Conservation (phyloP, 1,140 invertebrate genomes). For the Hylaeus volcanicus region DNA sequence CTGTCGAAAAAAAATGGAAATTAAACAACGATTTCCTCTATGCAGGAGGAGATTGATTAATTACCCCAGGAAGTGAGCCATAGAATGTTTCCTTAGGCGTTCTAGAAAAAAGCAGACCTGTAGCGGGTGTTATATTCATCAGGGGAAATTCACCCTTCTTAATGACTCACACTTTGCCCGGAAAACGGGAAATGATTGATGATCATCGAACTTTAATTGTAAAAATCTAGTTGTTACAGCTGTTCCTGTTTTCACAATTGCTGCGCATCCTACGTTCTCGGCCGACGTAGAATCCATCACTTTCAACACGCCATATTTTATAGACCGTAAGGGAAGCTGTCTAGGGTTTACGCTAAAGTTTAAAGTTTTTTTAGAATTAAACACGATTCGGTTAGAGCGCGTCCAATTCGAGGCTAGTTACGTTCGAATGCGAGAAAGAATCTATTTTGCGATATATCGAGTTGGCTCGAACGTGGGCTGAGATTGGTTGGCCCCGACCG, state of each 20-base stretch:
- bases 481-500: slow-evolving; percentile 54
- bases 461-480: slow-evolving; percentile 41
- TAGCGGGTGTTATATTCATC: slow-evolving; percentile 45
- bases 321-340: no score
- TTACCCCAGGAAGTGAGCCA: slow-evolving; percentile 47
- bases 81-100: slow-evolving; percentile 62
- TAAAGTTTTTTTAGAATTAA: no score
- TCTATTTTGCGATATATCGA: slow-evolving; percentile 60
- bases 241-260: slow-evolving; percentile 47
- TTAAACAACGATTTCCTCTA: slow-evolving; percentile 35
- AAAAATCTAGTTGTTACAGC: slow-evolving; percentile 21
- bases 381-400: neutral
- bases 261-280: slow-evolving; percentile 1
- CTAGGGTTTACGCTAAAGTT: no score
- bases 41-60: slow-evolving; percentile 64
- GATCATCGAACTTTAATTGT: slow-evolving; percentile 34
- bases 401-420: slow-evolving; percentile 25
- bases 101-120: slow-evolving; percentile 55
- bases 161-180: slow-evolving; percentile 37
- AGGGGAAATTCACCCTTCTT: slow-evolving; percentile 20
- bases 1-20: slow-evolving; percentile 11
- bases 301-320: no score
- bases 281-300: neutral
- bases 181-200: slow-evolving; percentile 41
- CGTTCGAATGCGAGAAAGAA: slow-evolving; percentile 4